Base-by-base conservation (phyloP, 1,140 invertebrate species). In the Scaptodrosophila lebanonensis region DNA sequence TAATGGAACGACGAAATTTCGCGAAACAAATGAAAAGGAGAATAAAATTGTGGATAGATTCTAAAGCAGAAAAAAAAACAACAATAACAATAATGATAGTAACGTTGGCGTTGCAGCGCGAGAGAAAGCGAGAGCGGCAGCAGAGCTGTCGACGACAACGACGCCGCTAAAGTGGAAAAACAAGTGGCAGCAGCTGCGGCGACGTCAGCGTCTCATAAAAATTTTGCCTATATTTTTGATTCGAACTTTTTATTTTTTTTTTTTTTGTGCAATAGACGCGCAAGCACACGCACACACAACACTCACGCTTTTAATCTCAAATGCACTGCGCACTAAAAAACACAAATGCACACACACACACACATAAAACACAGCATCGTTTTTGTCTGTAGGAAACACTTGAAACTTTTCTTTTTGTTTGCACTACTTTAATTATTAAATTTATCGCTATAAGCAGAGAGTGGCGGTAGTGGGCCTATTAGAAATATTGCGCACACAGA, bases 151-250 rank as follows among this genome's bases (percentile, higher is more conserved):
- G 45, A 27, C 44, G 39, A n/a, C 39, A 32, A 17, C 40, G 56
- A 43, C 49, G 57, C 53, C 56, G 62, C 62, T 49, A 53, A 65
- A 65, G 61, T 67, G 51, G 66, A 53, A 65, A 65, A 65, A 65
- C 62, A 65, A 65, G 62, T 65, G 62, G 57, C 44, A 59, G 56
- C 36, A 49, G 44, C 27, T 16, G 6, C 42, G 12, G 18, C 13
- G 20, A 30, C 58, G 15, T 11, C 25, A 16, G 11, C 52, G 15
- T 39, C 47, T 4, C 30, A 63, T 40, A 58, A 45, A 58, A 65
- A 50, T 50, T 25, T 65, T 53, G 38, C 27, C 47, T 35, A 51
- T 53, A 47, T 48, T 52, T 52, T 50, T 47, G 35, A 17, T 57
- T 51, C 39, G 39, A 38, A 32, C 20, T 50, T 35, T 27, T 22